Evolutionary conservation across 2,888 invertebrate genomes (phyloP).

Genomic region (Muscina levida): DNA sequence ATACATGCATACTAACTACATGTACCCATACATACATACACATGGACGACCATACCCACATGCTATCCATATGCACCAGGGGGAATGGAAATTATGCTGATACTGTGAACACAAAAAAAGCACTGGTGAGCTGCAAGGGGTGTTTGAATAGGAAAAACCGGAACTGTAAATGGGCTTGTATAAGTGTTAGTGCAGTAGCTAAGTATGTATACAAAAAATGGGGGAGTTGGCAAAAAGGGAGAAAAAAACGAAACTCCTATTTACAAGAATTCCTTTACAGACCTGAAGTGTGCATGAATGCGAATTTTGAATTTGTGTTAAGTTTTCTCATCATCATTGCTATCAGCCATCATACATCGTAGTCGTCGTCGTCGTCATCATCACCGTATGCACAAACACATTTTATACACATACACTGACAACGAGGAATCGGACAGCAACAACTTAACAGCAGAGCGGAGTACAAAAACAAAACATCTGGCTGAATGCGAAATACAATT

Average conservation of each 20-base stretch:
- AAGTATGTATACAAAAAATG: no score
- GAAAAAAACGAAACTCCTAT: neutral
- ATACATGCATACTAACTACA: conserved; percentile 1
- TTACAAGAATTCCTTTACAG: neutral
- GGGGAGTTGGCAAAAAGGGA: neutral
- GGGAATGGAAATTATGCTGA: no score
- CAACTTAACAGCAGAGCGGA: conserved; percentile 2
- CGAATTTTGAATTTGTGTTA: conserved; percentile 31
- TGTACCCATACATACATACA: conserved; percentile 18
- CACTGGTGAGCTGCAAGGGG: neutral
- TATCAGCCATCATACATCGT: conserved; percentile 43
- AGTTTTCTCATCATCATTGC: conserved; percentile 41
- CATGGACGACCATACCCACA: conserved; percentile 5
- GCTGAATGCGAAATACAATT: conserved; percentile 63
- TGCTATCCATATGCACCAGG: neutral
- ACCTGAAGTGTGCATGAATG: neutral
- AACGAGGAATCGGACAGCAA: conserved; percentile 27
- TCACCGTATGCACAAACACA: conserved; percentile 29
- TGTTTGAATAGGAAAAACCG: neutral
- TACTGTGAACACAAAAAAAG: neutral
- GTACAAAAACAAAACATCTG: conserved; percentile 25
- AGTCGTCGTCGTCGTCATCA: conserved; percentile 27
- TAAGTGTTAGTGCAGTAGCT: neutral
- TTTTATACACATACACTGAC: conserved; percentile 37
- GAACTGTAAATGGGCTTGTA: neutral